These are phyloP conservation scores for Callospermophilus lateralis DNA, from an alignment of 2,113 vertebrate species.

Conservation along the genomic window DNA sequence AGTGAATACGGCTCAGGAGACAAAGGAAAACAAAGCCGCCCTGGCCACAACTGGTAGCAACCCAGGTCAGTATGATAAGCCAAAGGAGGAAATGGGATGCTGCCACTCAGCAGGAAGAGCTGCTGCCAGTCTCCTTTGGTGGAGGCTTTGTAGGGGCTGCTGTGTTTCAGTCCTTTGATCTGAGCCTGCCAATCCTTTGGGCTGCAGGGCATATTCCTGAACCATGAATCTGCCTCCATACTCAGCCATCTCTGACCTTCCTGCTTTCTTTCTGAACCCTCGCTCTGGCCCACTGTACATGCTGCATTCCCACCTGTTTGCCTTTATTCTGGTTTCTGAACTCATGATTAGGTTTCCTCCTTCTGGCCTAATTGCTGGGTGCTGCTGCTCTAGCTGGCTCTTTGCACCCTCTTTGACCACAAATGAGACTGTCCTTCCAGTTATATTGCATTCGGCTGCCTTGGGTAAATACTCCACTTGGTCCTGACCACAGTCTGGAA, in stretches of 20 bases:
- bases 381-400: background rate
- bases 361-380: background rate
- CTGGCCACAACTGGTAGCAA: background rate
- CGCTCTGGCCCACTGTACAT: background rate
- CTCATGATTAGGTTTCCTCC: background rate
- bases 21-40: conserved; percentile 15
- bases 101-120: background rate
- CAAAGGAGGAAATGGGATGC: background rate
- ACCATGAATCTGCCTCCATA: background rate
- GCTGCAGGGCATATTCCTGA: background rate
- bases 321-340: conserved; percentile 33
- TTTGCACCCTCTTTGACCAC: background rate
- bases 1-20: conserved; percentile 26
- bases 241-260: background rate
- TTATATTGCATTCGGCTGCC: conserved; percentile 30
- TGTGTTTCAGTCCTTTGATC: background rate
- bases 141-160: background rate
- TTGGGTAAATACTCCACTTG: conserved; percentile 36
- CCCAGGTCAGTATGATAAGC: background rate
- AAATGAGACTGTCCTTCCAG: background rate
- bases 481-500: background rate
- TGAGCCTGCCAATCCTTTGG: background rate
- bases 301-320: background rate
- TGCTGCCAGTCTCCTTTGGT: background rate
- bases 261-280: background rate